Conservation (phyloP, 1,140 invertebrate genomes). For the Nylanderia fulva region DNA sequence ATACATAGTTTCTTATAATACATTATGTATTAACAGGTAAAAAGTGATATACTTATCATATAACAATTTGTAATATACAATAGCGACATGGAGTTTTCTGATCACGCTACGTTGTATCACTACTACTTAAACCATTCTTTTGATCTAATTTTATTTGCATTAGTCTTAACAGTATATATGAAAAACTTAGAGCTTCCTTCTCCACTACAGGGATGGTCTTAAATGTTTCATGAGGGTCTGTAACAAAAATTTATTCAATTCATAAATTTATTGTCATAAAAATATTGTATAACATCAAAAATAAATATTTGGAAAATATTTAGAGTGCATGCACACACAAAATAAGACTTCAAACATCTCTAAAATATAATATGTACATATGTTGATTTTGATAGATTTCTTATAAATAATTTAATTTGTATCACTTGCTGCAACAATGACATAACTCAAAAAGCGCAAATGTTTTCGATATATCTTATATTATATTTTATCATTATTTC, state of each 20-base stretch:
- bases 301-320: too few relatives aligned
- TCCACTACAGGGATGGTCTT: slow-evolving; percentile 97
- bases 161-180: slow-evolving; percentile 98
- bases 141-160: slow-evolving; percentile 97
- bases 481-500: neutral
- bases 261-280: too few relatives aligned
- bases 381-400: neutral
- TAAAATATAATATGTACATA: slow-evolving; percentile 6
- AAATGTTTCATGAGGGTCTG: slow-evolving; percentile 98
- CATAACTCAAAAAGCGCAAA: too few relatives aligned
- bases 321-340: too few relatives aligned
- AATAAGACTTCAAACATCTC: neutral
- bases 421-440: too few relatives aligned
- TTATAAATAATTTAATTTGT: slow-evolving; percentile 8
- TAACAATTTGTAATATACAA: slow-evolving; percentile 69
- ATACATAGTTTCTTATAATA: slow-evolving; percentile 76
- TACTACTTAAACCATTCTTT: slow-evolving; percentile 92
- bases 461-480: neutral
- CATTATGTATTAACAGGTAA: slow-evolving; percentile 75
- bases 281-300: too few relatives aligned
- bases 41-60: slow-evolving; percentile 73
- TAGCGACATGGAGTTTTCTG: slow-evolving; percentile 60
- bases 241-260: slow-evolving; percentile 76
- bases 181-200: slow-evolving; percentile 98
- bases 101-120: slow-evolving; percentile 86